These are phyloP conservation scores for Cheilosia scutellata DNA, from an alignment of 2,888 invertebrate genomes.

Conservation along the genomic window DNA sequence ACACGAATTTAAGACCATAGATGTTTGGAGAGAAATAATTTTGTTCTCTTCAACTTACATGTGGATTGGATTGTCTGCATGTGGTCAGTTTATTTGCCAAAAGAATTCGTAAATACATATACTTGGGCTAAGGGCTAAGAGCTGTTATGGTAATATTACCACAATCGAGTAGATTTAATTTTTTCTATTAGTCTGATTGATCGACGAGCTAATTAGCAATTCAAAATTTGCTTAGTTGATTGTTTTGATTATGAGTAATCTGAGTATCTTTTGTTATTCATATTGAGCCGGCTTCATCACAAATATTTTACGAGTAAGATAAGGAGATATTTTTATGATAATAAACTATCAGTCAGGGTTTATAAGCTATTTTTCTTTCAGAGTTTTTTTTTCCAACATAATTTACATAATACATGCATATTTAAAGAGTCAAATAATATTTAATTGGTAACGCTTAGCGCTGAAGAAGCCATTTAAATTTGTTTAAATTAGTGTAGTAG, in stretches of 20 bases:
- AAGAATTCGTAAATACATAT: neutral
- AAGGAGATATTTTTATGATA: neutral
- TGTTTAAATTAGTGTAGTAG: no score
- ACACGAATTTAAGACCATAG: slow-evolving; percentile 52
- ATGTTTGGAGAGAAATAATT: slow-evolving; percentile 2
- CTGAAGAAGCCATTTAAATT: no score
- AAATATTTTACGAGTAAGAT: slow-evolving; percentile 4
- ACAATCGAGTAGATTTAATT: slow-evolving; percentile 34
- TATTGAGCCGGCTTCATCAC: neutral
- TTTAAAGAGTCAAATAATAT: no score
- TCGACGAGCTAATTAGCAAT: slow-evolving; percentile 33
- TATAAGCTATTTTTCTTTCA: slow-evolving; percentile 9
- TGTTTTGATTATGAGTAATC: slow-evolving; percentile 21
- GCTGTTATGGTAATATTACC: slow-evolving; percentile 25
- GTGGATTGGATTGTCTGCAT: slow-evolving; percentile 11
- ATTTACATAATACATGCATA: no score
- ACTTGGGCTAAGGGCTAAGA: neutral
- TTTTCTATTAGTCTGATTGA: slow-evolving; percentile 16
- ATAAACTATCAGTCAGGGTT: slow-evolving; percentile 6
- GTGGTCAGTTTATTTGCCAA: slow-evolving; percentile 2
- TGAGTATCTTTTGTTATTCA: slow-evolving; percentile 25
- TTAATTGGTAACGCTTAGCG: no score
- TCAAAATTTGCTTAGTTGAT: slow-evolving; percentile 20
- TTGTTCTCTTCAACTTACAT: neutral
- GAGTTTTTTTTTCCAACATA: neutral